These are phyloP conservation scores for Phymorhynchus buccinoides DNA, from an alignment of 1,140 invertebrate species.

Conservation along the genomic window DNA sequence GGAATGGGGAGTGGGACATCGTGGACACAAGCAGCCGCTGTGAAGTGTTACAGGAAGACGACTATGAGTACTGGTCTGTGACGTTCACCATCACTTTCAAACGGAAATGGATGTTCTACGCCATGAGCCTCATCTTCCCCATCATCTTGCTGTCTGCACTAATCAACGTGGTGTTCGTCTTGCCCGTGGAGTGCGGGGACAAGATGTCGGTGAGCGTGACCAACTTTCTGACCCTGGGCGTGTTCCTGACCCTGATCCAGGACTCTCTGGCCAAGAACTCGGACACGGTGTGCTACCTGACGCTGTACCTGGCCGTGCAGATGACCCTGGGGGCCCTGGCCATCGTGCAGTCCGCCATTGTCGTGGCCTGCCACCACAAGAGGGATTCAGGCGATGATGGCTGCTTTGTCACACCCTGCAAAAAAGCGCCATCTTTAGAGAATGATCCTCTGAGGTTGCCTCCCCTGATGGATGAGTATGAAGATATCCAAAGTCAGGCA, in stretches of 20 bases:
- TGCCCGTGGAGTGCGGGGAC: conserved; percentile 49
- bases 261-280: conserved; percentile 45
- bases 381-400: not conserved
- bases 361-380: conserved; percentile 27
- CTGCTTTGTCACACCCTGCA: not conserved
- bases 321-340: conserved; percentile 42
- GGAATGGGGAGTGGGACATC: conserved; percentile 10
- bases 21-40: not conserved
- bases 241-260: conserved; percentile 47
- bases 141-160: conserved; percentile 41
- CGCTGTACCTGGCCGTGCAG: conserved; percentile 40
- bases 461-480: no score
- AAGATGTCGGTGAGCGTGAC: conserved; percentile 45
- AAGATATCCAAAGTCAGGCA: no score
- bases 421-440: no score
- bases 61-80: not conserved
- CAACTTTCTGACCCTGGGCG: conserved; percentile 45
- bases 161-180: conserved; percentile 38
- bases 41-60: not conserved
- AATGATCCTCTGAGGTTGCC: no score
- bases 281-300: conserved; percentile 40
- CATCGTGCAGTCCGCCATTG: conserved; percentile 30
- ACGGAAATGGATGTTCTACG: conserved; percentile 32
- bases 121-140: conserved; percentile 42
- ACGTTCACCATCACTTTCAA: conserved; percentile 25